These are phyloP conservation scores for Nothoprocta perdicaria DNA, from an alignment of 2,113 vertebrate genomes.

Conservation along the genomic window DNA sequence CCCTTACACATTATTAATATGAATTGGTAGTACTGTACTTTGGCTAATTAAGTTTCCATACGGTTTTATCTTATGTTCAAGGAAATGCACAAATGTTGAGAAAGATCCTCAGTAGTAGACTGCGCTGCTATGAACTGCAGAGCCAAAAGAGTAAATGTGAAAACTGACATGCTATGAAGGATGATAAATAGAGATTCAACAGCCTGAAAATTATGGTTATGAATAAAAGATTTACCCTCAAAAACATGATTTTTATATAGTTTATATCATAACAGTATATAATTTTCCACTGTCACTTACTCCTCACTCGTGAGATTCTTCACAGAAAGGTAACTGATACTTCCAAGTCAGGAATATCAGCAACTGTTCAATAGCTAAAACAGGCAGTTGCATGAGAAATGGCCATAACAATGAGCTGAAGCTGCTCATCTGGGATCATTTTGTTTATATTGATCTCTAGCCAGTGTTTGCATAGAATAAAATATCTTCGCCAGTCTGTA, in stretches of 20 bases:
- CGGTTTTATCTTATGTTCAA: constrained; percentile 27
- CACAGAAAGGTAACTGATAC: constrained; percentile 33
- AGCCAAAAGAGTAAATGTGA: constrained; percentile 43
- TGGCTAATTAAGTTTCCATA: constrained; percentile 24
- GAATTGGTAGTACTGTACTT: background rate
- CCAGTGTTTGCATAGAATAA: constrained; percentile 55
- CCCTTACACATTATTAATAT: constrained; percentile 15
- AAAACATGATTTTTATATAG: constrained; percentile 6
- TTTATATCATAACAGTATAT: constrained; percentile 35
- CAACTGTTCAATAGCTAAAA: constrained; percentile 55
- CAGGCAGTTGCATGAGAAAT: constrained; percentile 54
- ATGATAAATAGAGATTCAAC: constrained; percentile 61
- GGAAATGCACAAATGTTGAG: constrained; percentile 32
- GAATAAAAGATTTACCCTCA: constrained; percentile 64
- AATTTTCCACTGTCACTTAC: constrained; percentile 48
- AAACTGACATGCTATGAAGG: constrained; percentile 47
- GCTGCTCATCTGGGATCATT: constrained; percentile 40
- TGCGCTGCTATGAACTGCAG: background rate
- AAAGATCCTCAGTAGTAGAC: constrained; percentile 15
- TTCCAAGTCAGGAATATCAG: constrained; percentile 55
- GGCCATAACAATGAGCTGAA: constrained; percentile 41
- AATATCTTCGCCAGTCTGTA: constrained; percentile 57
- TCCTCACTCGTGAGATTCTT: background rate
- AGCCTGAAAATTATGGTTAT: constrained; percentile 55
- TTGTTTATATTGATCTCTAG: constrained; percentile 49